Evolutionary conservation across 1,140 invertebrate species (phyloP), one percentile per base, ranked within the genome.

Genomic region (Zaprionus kolodkinae): DNA sequence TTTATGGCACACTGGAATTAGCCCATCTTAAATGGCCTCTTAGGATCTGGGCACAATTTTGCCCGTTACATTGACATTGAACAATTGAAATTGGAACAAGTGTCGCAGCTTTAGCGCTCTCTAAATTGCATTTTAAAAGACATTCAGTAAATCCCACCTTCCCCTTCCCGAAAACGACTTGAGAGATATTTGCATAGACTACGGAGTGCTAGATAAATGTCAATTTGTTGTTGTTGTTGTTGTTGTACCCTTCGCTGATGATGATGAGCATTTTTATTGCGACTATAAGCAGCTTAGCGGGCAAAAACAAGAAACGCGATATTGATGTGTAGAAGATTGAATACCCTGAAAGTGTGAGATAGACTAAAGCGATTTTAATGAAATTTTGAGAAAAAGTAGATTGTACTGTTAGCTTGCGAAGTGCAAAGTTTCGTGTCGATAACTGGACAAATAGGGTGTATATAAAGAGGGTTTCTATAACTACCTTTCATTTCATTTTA

Each of bases 201-300:
- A 25, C n/a, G 15, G 15, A 57, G 38, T 48, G 40, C 33, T 54
- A 21, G 17, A 35, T 35, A 52, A 50, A 69, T 45, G 45, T 40
- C 45, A 69, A 60, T n/a, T 15, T 10, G 13, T 63, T 52, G 15
- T 25, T 33, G 40, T 48, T 59, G 13, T 48, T 48, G 27, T 17
- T 60, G 30, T 15, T 56, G 52, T 21, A 55, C 50, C 11, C 17
- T 11, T 2, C 45, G 52, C 12, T 65, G 40, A 38, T 52, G 38
- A 27, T 61, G 48, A 61, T 54, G 66, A 40, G 52, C 27, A 67
- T 43, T 61, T 73, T 67, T 55, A 61, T 67, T 38, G 71, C 64
- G 40, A 43, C 13, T 15, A 43, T 61, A 73, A 73, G 71, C 36
- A 56, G 70, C 63, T 60, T 72, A 61, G 17, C 35, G 27, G n/a